Base-by-base conservation (phyloP, 2,113 vertebrate genomes). In the Seriola dumerili region DNA sequence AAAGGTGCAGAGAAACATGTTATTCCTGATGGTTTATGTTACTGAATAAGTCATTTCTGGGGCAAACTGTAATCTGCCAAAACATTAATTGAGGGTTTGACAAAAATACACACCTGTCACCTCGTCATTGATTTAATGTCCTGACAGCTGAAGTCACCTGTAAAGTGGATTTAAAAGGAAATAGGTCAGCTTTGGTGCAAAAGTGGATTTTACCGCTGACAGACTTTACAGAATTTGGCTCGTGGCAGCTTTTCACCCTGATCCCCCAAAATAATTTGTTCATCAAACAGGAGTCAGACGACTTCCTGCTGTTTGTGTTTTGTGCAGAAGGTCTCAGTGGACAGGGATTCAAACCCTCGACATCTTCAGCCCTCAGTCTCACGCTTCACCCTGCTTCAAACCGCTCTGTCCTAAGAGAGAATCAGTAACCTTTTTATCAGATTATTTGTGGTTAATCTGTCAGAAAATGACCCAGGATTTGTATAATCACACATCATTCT, bases 401-500 rank as follows among this genome's bases (percentile, higher is more conserved):
- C 48, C 46, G 23, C 44, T 57, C 19, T 10, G 61, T 48, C 38
- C 46, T 34, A 5, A 8, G 4, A 61, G 67, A 58, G 57, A 46
- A 44, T 76, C 72, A 5, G 16, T 72, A 58, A 70, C 81, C 67
- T 81, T 55, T 80, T 75, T 17, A 80, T 83, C 78, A 64, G 85
- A 91, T 90, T 83, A 91, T 79, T 72, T 63, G 10, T n/a, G 42
- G 58, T 58, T 88, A 72, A 84, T 91, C 86, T 72, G 64, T 70
- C 55, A 13, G 57, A 69, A 78, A 81, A 67, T 72, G 61, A 87
- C 75, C 57, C 59, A 12, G 81, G 73, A 77, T 83, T 77, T 78
- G 46, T 86, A 71, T 90, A 86, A 93, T 90, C 73, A 73, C 69
- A n/a, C 67, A 83, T 88, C 19, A 78, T 61, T 73, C 65, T 84